Percentiles rank a stretch among this genome's conserved stretches.
Conservation (phyloP, 2,888 invertebrate species). For the Cyclophora punctaria region DNA sequence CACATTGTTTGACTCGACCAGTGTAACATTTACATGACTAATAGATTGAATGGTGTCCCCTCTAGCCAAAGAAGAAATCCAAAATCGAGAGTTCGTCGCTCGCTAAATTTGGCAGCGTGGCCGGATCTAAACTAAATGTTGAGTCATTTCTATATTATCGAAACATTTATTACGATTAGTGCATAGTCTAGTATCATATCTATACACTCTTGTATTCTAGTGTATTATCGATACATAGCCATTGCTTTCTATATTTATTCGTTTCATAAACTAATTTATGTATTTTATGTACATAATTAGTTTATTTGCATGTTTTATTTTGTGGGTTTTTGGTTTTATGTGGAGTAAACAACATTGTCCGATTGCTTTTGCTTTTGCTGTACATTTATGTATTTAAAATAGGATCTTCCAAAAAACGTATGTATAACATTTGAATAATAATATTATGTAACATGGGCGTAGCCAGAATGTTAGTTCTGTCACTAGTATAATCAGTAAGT, state of each 20-base stretch:
- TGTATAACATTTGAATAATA: no score
- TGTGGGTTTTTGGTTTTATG: background rate
- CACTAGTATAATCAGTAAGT: no score
- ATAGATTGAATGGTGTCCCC: conserved; percentile 30
- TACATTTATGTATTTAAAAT: no score
- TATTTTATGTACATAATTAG: conserved; percentile 1
- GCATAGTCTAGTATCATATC: no score
- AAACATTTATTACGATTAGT: conserved; percentile 2
- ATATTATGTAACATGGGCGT: no score
- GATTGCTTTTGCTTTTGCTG: background rate
- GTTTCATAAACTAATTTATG: conserved; percentile 1
- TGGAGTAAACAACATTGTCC: conserved; percentile 12
- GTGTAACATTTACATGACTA: conserved; percentile 4
- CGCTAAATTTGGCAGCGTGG: conserved; percentile 38
- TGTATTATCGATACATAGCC: no score
- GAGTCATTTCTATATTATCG: conserved; percentile 47
- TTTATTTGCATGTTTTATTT: conserved; percentile 6
- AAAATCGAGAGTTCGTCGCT: conserved; percentile 46
- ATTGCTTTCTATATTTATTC: background rate
- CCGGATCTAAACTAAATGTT: conserved; percentile 58
- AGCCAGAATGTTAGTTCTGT: no score
- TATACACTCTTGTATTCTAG: conserved; percentile 3
- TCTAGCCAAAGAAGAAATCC: conserved; percentile 64
- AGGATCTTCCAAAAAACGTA: no score
- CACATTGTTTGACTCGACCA: background rate